phyloP scores from a whole-genome alignment of 2,888 invertebrate species.

The Electrophaes corylata region DNA sequence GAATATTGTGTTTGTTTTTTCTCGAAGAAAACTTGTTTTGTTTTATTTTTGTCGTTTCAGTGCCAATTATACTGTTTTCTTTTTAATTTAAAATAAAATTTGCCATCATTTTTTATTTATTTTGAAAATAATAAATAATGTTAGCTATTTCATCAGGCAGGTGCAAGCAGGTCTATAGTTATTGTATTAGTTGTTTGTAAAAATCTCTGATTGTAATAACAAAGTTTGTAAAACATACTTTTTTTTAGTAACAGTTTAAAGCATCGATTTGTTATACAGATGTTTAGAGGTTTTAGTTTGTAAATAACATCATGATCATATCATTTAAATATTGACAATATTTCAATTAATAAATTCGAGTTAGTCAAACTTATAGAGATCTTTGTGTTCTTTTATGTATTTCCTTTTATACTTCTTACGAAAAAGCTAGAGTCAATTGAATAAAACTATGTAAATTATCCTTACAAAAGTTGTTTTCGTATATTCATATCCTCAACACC shows the following conservation, averaged over 20 bases:
- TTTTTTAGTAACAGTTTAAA: slow-evolving; percentile 31
- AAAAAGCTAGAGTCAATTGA: slow-evolving; percentile 61
- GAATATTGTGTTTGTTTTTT: slow-evolving; percentile 46
- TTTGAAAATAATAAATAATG: slow-evolving; percentile 5
- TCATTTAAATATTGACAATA: slow-evolving; percentile 45
- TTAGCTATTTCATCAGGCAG: too few species aligned
- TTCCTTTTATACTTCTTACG: slow-evolving; percentile 54
- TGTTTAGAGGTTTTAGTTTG: slow-evolving; percentile 32
- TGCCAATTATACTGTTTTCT: slow-evolving; percentile 66
- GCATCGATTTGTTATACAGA: slow-evolving; percentile 40
- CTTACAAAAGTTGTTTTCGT: slow-evolving; percentile 9
- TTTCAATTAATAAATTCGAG: slow-evolving; percentile 53
- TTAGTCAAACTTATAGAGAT: slow-evolving; percentile 36
- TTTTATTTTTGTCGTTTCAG: slow-evolving; percentile 62
- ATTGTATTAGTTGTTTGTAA: not conserved
- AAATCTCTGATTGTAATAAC: not conserved
- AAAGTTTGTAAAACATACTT: not conserved
- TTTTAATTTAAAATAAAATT: slow-evolving; percentile 52
- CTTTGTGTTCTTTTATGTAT: slow-evolving; percentile 50
- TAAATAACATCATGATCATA: slow-evolving; percentile 45
- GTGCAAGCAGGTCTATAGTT: not conserved
- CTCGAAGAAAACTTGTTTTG: slow-evolving; percentile 43
- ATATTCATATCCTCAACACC: too few species aligned
- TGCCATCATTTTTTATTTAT: slow-evolving; percentile 23
- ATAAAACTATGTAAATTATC: slow-evolving; percentile 37